phyloP scores from a whole-genome alignment of 2,888 invertebrate genomes.

The Nasonia oneida region DNA sequence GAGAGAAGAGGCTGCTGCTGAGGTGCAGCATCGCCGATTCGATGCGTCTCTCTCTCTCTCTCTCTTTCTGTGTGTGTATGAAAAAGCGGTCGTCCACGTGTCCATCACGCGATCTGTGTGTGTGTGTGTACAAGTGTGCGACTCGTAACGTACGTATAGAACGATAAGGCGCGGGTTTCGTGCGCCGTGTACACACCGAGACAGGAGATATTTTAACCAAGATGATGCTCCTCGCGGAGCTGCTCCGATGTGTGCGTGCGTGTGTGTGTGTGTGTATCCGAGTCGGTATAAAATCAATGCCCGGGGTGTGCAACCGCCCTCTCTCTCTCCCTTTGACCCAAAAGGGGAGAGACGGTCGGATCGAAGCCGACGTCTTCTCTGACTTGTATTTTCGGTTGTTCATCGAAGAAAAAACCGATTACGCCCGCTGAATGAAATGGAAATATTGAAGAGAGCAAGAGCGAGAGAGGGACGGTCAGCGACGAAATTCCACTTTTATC shows the following conservation, averaged over 20 bases:
- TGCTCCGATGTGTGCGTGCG: neutral
- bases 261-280: neutral
- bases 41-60: neutral
- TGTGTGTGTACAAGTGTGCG: neutral
- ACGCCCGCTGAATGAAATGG: neutral
- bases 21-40: neutral
- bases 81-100: neutral
- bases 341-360: neutral
- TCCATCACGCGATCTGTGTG: neutral
- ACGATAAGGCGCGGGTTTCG: neutral
- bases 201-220: neutral
- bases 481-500: neutral
- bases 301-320: slow-evolving; percentile 1
- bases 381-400: too few relatives aligned
- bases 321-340: neutral
- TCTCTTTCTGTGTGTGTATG: neutral
- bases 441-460: neutral
- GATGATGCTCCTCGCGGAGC: neutral
- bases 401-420: too few relatives aligned
- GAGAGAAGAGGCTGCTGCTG: neutral
- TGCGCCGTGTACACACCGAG: neutral
- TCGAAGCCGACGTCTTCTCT: neutral
- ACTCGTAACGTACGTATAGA: neutral
- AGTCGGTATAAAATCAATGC: neutral
- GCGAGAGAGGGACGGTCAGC: neutral